These are phyloP conservation scores for Fukomys damarensis DNA, from an alignment of 2,113 vertebrate species.

Conservation along the genomic window DNA sequence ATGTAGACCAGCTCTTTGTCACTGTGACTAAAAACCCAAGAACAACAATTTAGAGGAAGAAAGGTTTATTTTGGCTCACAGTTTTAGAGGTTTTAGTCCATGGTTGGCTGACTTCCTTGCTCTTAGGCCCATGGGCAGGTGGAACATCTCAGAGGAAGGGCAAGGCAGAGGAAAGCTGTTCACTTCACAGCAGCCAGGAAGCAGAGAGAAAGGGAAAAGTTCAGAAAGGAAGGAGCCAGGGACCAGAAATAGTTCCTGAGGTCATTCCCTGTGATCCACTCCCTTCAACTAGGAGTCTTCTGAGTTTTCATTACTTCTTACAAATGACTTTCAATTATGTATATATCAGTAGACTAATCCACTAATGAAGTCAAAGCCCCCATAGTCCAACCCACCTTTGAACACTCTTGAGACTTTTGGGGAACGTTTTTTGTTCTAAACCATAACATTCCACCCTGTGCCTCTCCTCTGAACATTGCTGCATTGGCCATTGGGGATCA, in stretches of 20 bases:
- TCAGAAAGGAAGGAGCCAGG: neutral
- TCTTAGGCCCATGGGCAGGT: neutral
- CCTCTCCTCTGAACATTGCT: neutral
- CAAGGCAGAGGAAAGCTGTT: neutral
- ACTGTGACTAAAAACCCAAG: neutral
- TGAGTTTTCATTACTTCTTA: neutral
- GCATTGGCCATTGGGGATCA: neutral
- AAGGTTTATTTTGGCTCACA: neutral
- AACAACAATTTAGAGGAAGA: neutral
- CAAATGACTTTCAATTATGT: neutral
- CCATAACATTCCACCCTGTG: neutral
- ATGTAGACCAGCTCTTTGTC: neutral
- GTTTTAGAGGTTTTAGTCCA: neutral
- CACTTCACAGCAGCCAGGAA: neutral
- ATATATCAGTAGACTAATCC: neutral
- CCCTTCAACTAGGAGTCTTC: neutral
- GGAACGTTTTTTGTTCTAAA: neutral
- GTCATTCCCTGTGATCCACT: neutral
- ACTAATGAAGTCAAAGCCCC: neutral
- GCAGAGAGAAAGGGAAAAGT: neutral
- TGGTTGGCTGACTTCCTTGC: neutral
- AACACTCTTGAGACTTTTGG: neutral
- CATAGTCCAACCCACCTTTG: neutral
- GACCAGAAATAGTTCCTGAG: neutral
- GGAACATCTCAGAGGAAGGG: neutral